phyloP scores from a whole-genome alignment of 2,113 vertebrate genomes.

The Tapirus terrestris region DNA sequence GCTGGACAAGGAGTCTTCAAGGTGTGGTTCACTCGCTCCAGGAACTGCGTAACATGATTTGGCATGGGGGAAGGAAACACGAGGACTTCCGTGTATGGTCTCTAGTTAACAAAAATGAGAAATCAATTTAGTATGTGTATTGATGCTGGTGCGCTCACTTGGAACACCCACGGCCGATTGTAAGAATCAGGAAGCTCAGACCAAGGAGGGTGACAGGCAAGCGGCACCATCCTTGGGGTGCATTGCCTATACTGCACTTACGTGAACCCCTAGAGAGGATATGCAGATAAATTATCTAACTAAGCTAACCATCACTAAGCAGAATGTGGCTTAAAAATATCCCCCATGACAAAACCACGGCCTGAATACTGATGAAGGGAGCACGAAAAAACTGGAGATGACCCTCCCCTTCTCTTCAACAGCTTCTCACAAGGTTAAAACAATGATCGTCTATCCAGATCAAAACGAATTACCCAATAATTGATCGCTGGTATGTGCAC shows the following conservation, averaged over 20 bases:
- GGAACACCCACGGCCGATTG: not conserved
- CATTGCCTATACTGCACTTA: not conserved
- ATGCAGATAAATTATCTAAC: not conserved
- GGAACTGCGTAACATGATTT: not conserved
- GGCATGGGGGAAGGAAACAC: fast-evolving
- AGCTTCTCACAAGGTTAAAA: not conserved
- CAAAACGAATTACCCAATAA: not conserved
- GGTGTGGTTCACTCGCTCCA: not conserved
- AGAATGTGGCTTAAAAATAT: not conserved
- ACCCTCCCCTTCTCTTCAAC: not conserved
- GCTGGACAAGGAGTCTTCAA: not conserved
- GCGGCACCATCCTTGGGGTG: not conserved
- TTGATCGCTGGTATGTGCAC: too few species aligned
- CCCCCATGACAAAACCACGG: not conserved
- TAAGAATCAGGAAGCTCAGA: not conserved
- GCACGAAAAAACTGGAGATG: not conserved
- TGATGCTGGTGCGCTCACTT: not conserved
- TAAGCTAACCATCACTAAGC: not conserved
- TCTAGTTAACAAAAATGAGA: not conserved
- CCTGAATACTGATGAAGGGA: not conserved
- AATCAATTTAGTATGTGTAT: not conserved
- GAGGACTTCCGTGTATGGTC: not conserved
- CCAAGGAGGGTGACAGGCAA: not conserved
- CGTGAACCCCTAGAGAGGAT: not conserved
- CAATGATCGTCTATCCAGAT: not conserved